These are phyloP conservation scores for Perdita meconis DNA, from an alignment of 2,888 invertebrate species.

Conservation along the genomic window DNA sequence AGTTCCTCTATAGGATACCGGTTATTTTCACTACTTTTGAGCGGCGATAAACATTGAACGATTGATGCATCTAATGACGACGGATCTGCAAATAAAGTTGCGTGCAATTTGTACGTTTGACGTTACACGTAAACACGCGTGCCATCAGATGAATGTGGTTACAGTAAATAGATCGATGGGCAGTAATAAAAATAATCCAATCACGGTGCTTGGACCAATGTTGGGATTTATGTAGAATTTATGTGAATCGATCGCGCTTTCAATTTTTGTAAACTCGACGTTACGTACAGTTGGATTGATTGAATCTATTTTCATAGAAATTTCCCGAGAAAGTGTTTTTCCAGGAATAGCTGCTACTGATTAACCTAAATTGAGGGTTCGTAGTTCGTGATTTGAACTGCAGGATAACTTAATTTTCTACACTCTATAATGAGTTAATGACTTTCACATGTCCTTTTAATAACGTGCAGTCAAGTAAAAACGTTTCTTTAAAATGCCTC, in stretches of 20 bases:
- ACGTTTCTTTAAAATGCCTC: too few relatives aligned
- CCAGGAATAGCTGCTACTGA: neutral
- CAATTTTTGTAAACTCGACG: conserved; percentile 13
- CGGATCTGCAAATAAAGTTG: conserved; percentile 30
- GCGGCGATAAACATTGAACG: neutral
- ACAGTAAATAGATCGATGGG: conserved; percentile 36
- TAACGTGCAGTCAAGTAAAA: too few relatives aligned
- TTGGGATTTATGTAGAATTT: conserved; percentile 44
- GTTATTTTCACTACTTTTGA: neutral
- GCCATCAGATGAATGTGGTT: neutral
- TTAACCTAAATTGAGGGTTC: too few relatives aligned
- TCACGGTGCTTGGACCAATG: conserved; percentile 17
- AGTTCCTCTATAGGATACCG: neutral
- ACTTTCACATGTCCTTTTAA: too few relatives aligned
- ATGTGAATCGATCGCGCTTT: conserved; percentile 27
- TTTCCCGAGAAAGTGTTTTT: conserved; percentile 29
- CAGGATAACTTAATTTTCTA: too few relatives aligned
- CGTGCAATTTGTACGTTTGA: conserved; percentile 6
- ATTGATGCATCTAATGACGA: conserved; percentile 2
- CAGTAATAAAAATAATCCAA: conserved; percentile 44
- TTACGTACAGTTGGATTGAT: conserved; percentile 12
- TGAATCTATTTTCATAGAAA: conserved; percentile 7
- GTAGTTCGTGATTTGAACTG: too few relatives aligned
- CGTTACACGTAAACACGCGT: neutral
- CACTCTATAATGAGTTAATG: too few relatives aligned